Conservation (phyloP, 2,113 vertebrate genomes). For the Clarias gariepinus region DNA sequence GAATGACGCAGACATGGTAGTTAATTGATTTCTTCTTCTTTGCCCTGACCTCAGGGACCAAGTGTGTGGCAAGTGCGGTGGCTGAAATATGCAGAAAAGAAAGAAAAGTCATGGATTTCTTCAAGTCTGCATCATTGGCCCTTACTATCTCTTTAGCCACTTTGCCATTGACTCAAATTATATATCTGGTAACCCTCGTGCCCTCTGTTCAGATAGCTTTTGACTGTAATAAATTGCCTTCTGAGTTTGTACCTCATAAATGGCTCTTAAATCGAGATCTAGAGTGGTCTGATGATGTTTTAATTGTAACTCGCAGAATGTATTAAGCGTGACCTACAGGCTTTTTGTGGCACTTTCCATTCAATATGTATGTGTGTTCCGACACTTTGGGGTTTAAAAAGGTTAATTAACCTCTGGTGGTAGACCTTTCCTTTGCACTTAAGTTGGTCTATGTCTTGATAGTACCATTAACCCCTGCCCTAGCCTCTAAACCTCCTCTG, state of each 20-base stretch:
- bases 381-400: constrained; percentile 81
- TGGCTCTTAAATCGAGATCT: constrained; percentile 71
- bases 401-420: constrained; percentile 96
- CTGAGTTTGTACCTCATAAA: constrained; percentile 69
- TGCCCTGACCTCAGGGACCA: neutral
- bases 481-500: constrained; percentile 87
- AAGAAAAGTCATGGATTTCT: constrained; percentile 30
- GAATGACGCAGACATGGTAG: neutral
- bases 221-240: constrained; percentile 74
- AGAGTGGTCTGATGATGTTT: constrained; percentile 74
- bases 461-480: constrained; percentile 90
- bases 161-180: constrained; percentile 69
- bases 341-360: constrained; percentile 80
- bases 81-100: constrained; percentile 32
- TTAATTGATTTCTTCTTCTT: neutral
- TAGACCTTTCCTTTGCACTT: constrained; percentile 88
- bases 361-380: constrained; percentile 76
- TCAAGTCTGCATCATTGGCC: constrained; percentile 57
- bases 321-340: constrained; percentile 74
- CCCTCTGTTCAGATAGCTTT: constrained; percentile 66
- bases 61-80: constrained; percentile 30
- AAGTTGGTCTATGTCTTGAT: constrained; percentile 90
- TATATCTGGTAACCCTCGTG: constrained; percentile 68
- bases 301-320: constrained; percentile 75
- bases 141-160: constrained; percentile 58